phyloP scores from a whole-genome alignment of 2,113 vertebrate genomes.

The Paedocypris sp. region DNA sequence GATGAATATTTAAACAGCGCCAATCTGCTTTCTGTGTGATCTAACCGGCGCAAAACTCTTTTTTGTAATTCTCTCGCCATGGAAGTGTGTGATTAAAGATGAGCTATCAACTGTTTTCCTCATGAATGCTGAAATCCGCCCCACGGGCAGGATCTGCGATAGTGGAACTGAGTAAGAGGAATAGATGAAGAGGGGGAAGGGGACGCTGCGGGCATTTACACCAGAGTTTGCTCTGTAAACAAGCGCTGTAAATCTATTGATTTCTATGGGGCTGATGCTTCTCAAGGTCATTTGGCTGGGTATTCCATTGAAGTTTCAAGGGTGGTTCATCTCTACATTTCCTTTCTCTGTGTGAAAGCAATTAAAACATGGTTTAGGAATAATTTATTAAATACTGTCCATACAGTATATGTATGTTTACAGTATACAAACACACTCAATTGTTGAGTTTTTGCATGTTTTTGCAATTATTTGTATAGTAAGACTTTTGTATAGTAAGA shows the following conservation, averaged over 20 bases:
- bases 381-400: too few species aligned
- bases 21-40: conserved; percentile 12
- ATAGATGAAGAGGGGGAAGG: neutral
- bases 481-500: too few species aligned
- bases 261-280: neutral
- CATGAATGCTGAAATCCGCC: neutral
- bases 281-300: neutral
- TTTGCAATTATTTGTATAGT: too few species aligned
- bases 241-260: neutral
- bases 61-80: neutral
- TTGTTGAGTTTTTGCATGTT: too few species aligned
- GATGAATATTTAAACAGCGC: conserved; percentile 19
- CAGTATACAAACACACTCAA: too few species aligned
- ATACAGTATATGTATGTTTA: too few species aligned
- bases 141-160: neutral
- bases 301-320: neutral
- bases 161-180: neutral
- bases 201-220: neutral
- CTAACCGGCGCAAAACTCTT: conserved; percentile 2
- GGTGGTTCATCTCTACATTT: neutral
- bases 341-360: neutral
- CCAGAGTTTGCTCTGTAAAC: neutral
- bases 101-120: neutral
- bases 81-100: neutral
- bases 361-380: too few species aligned